A percentile compares a stretch with the other conserved stretches of the same genome.
phyloP scores from a whole-genome alignment of 2,888 invertebrate genomes.

The Sarcophaga subvicina region DNA sequence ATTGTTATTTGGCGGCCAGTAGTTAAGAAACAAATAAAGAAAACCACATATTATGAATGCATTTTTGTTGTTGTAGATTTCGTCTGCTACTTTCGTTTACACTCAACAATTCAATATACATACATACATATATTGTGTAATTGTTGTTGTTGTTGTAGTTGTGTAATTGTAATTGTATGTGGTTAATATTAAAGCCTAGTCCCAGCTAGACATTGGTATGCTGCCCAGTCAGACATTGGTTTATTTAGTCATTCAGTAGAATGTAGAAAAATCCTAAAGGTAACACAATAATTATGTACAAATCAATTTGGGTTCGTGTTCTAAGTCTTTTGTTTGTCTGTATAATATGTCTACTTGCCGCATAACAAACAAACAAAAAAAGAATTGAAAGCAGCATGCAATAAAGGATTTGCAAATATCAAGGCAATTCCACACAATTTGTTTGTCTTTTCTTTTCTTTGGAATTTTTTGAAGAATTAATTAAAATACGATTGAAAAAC shows the following conservation, averaged over 20 bases:
- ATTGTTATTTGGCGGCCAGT: conserved; percentile 65
- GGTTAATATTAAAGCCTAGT: conserved; percentile 31
- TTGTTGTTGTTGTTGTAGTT: too few relatives aligned
- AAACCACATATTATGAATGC: conserved; percentile 62
- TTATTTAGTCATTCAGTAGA: not conserved
- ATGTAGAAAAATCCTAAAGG: not conserved
- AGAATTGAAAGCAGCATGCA: not conserved
- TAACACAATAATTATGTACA: conserved; percentile 36
- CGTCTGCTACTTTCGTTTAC: conserved; percentile 55
- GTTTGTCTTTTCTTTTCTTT: too few relatives aligned
- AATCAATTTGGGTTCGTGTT: conserved; percentile 46
- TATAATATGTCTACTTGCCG: not conserved
- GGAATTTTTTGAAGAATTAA: too few relatives aligned
- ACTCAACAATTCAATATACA: conserved; percentile 56
- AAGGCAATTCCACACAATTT: too few relatives aligned
- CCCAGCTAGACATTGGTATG: too few relatives aligned
- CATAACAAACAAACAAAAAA: not conserved
- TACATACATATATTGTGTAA: conserved; percentile 60
- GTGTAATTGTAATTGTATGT: not conserved
- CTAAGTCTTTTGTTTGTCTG: conserved; percentile 17
- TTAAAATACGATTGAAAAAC: too few relatives aligned
- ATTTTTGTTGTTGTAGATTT: conserved; percentile 36
- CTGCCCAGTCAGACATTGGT: not conserved
- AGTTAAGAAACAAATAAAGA: conserved; percentile 8
- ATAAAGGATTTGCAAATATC: too few relatives aligned